Base-by-base conservation (phyloP, 2,113 vertebrate genomes). In the Pyrgilauda ruficollis region DNA sequence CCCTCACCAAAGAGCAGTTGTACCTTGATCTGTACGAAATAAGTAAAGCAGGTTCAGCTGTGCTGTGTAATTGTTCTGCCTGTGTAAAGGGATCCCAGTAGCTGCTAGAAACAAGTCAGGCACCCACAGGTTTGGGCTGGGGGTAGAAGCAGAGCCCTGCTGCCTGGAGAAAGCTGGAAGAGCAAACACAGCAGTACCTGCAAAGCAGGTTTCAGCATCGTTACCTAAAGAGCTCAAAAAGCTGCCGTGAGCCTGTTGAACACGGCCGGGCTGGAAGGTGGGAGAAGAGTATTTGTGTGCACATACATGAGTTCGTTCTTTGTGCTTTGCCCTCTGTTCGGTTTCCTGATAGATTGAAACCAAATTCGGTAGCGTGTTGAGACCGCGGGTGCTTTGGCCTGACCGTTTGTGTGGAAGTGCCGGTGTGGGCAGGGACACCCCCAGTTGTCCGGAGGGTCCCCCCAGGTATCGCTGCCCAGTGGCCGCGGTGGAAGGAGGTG, bases 291-390 rank as follows among this genome's bases (percentile, higher is more conserved):
- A 6, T 2, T 37, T 8, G 33, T 1, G 33, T 1, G 18, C 63
- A 20, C 49, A 3, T 4, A 7, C 12, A 0, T 0, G 15, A 12
- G 47, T 43, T 12, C 39, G 39, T 21, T 23, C 70, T n/a, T 4
- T 10, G 15, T 14, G 58, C 63, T 47, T 35, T 28, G 43, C 27
- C 59, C 41, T 21, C 30, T 19, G 8, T 16, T 63, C 7, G 1
- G 23, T 50, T 66, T 58, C 31, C 30, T 0, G 37, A 5, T 0
- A 37, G 7, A 50, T 7, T 55, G 41, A 19, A 52, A 23, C 7
- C 66, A 59, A 19, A 13, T 0, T 35, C 46, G 33, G 61, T 62
- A 35, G 50, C 20, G 26, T 15, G 4, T 5, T 35, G 77, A 20
- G 50, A 2, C 18, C 2, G 69, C 3, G 44, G 33, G 15, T 44